Conservation (phyloP, 2,113 vertebrate genomes). For the Microcebus jonahi region DNA sequence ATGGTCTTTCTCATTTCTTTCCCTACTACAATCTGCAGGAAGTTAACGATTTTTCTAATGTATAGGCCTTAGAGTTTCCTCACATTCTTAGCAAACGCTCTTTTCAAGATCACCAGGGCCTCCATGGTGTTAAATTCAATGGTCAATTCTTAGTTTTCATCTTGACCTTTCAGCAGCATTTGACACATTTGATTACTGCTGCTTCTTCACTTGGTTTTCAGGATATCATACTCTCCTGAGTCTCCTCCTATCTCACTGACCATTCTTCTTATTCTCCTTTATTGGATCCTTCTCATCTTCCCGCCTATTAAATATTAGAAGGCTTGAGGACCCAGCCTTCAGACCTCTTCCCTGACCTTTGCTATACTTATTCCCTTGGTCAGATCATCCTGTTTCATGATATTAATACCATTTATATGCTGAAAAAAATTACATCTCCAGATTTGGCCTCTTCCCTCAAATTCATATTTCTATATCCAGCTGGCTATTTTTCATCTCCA, state of each 20-base stretch:
- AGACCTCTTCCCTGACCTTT: background rate
- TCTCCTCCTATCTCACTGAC: background rate
- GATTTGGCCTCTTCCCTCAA: background rate
- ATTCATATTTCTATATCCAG: background rate
- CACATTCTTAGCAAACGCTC: background rate
- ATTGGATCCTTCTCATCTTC: background rate
- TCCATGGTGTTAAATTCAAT: background rate
- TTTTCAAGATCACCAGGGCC: background rate
- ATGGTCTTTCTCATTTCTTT: conserved; percentile 7
- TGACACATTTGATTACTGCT: background rate
- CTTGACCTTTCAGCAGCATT: conserved; percentile 4
- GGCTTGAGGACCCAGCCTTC: background rate
- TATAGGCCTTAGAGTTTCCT: conserved; percentile 2
- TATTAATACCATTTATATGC: background rate
- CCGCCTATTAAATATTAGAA: background rate
- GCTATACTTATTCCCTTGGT: background rate
- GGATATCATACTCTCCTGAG: background rate
- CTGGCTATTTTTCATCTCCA: conserved; percentile 20
- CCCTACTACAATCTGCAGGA: background rate
- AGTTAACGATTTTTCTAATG: background rate
- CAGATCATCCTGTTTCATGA: background rate
- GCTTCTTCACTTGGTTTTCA: background rate
- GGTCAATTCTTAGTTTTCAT: background rate
- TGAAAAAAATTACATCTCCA: background rate
- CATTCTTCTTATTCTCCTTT: background rate